A percentile compares a stretch with the other conserved stretches of the same genome.
Conservation (phyloP, 2,113 vertebrate genomes). For the Sisor rabdophorus region DNA sequence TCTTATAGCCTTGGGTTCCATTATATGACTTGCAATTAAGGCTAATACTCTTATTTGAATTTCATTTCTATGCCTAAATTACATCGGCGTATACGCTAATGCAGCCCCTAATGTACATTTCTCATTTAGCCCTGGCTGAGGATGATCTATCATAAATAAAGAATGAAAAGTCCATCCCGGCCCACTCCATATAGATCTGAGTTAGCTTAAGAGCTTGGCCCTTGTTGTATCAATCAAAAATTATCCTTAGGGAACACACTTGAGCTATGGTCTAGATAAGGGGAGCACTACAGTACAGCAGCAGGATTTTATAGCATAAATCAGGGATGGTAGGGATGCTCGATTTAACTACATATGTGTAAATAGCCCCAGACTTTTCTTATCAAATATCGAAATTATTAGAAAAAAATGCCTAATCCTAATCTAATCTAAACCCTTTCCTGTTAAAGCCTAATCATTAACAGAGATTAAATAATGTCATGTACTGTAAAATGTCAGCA, state of each 20-base stretch:
- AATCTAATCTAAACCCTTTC: no score
- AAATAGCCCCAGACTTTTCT: neutral
- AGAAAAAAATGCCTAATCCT: neutral
- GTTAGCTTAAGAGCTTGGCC: constrained; percentile 46
- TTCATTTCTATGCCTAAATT: constrained; percentile 53
- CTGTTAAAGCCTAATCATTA: neutral
- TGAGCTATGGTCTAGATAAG: constrained; percentile 34
- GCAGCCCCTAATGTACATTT: constrained; percentile 62
- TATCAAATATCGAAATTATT: neutral
- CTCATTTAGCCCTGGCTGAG: constrained; percentile 55
- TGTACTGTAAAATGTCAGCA: neutral
- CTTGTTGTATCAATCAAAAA: constrained; percentile 48
- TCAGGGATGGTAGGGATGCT: neutral
- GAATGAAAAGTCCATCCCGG: constrained; percentile 57
- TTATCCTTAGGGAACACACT: constrained; percentile 40
- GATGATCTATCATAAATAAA: constrained; percentile 66
- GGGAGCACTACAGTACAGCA: constrained; percentile 29
- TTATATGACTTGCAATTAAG: constrained; percentile 46
- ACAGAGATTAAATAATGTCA: neutral
- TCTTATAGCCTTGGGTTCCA: constrained; percentile 28
- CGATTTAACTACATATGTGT: neutral
- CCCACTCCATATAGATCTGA: constrained; percentile 54
- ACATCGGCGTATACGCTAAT: constrained; percentile 60
- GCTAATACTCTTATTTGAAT: constrained; percentile 53
- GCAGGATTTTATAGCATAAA: constrained; percentile 21